Percentiles rank a stretch among this genome's conserved stretches.
phyloP scores from a whole-genome alignment of 1,140 invertebrate genomes.

The Theocolax elegans region DNA sequence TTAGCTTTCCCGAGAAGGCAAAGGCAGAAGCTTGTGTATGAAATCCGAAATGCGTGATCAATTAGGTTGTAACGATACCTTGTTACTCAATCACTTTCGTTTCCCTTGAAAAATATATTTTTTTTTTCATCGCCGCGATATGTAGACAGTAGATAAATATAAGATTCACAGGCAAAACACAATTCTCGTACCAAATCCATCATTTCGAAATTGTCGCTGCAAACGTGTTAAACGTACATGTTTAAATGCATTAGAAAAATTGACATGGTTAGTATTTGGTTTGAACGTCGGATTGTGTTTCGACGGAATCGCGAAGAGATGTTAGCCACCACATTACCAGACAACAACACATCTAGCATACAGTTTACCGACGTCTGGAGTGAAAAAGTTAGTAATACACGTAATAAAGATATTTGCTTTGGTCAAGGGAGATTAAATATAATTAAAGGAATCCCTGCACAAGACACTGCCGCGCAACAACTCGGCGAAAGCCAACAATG shows the following conservation, averaged over 20 bases:
- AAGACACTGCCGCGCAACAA: constrained; percentile 40
- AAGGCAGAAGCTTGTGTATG: constrained; percentile 46
- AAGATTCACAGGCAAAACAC: constrained; percentile 20
- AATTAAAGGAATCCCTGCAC: constrained; percentile 35
- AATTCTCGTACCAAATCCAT: neutral
- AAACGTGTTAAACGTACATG: too few species aligned
- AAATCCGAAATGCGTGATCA: neutral
- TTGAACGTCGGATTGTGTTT: constrained; percentile 21
- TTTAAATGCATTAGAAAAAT: too few species aligned
- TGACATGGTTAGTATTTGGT: too few species aligned
- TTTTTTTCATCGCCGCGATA: neutral
- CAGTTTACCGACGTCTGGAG: constrained; percentile 46
- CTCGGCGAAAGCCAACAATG: constrained; percentile 42
- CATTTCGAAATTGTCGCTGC: too few species aligned
- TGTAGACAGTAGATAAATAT: neutral
- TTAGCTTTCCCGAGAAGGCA: constrained; percentile 60
- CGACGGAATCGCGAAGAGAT: constrained; percentile 40
- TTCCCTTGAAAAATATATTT: neutral
- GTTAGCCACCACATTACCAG: constrained; percentile 61
- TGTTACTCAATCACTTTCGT: neutral
- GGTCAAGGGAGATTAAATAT: constrained; percentile 32
- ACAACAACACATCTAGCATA: constrained; percentile 59
- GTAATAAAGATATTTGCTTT: constrained; percentile 18
- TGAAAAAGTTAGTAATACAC: constrained; percentile 54
- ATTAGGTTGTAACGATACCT: neutral